Percentiles rank a stretch among this genome's conserved stretches.
Conservation (phyloP, 2,888 invertebrate genomes). For the Meganola albula region DNA sequence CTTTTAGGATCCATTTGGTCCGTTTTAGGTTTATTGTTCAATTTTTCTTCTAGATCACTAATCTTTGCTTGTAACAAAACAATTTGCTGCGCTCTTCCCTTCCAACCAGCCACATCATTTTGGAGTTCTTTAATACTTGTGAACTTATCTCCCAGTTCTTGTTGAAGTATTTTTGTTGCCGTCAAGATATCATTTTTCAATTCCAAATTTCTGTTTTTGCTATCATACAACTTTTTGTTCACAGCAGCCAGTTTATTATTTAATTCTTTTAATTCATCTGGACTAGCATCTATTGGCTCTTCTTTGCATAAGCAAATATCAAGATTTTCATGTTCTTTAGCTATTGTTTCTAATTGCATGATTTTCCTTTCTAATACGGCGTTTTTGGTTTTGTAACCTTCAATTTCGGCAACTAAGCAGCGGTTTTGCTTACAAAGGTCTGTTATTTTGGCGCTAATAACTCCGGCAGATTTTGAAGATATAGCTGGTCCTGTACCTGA, state of each 20-base stretch:
- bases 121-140: conserved; percentile 79
- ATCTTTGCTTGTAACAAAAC: conserved; percentile 82
- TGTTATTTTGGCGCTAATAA: conserved; percentile 80
- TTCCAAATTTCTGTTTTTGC: conserved; percentile 82
- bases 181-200: conserved; percentile 84
- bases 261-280: conserved; percentile 76
- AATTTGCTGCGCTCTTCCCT: conserved; percentile 88
- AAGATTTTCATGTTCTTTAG: conserved; percentile 52
- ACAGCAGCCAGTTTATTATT: conserved; percentile 78
- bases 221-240: conserved; percentile 81
- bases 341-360: conserved; percentile 57
- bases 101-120: conserved; percentile 81
- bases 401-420: conserved; percentile 80
- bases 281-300: conserved; percentile 56
- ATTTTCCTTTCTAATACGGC: conserved; percentile 72
- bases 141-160: conserved; percentile 85
- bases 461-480: conserved; percentile 69
- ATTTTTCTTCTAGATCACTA: conserved; percentile 80
- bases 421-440: conserved; percentile 82
- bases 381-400: conserved; percentile 78
- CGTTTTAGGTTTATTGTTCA: conserved; percentile 62
- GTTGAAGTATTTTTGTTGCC: conserved; percentile 84
- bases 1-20: conserved; percentile 37
- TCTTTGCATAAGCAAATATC: conserved; percentile 61
- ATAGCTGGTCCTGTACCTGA: conserved; percentile 63